phyloP scores from a whole-genome alignment of 1,140 invertebrate species.

The Centruroides sculpturatus region DNA sequence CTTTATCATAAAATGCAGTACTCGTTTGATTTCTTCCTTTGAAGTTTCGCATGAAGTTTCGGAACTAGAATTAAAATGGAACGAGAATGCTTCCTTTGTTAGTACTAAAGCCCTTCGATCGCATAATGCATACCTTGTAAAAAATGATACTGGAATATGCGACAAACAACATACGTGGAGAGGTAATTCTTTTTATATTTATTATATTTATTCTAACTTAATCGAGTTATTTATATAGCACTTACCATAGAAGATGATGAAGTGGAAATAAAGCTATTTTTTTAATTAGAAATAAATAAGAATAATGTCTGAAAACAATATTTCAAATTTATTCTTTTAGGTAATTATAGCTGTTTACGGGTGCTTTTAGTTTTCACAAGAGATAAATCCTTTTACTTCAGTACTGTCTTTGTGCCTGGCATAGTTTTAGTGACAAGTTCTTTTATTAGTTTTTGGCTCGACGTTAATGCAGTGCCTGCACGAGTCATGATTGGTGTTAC shows the following conservation, averaged over 20 bases:
- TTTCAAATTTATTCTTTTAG: not conserved
- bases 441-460: slow-evolving; percentile 88
- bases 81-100: slow-evolving; percentile 8
- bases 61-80: slow-evolving; percentile 17
- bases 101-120: slow-evolving; percentile 52
- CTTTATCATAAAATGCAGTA: not conserved
- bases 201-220: too few relatives aligned
- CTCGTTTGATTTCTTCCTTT: not conserved
- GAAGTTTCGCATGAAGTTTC: slow-evolving; percentile 18
- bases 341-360: slow-evolving; percentile 68
- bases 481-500: slow-evolving; percentile 65
- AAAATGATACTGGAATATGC: slow-evolving; percentile 74
- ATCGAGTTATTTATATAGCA: too few relatives aligned
- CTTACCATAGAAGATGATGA: too few relatives aligned
- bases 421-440: slow-evolving; percentile 89
- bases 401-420: slow-evolving; percentile 87
- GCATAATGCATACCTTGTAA: slow-evolving; percentile 79
- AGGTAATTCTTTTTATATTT: slow-evolving; percentile 46
- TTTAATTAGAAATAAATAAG: too few relatives aligned
- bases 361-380: slow-evolving; percentile 81
- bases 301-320: too few relatives aligned
- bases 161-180: slow-evolving; percentile 61
- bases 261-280: too few relatives aligned
- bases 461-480: slow-evolving; percentile 90
- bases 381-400: slow-evolving; percentile 90